phyloP scores from a whole-genome alignment of 1,140 invertebrate genomes.

The Xylocopa sonorina region DNA sequence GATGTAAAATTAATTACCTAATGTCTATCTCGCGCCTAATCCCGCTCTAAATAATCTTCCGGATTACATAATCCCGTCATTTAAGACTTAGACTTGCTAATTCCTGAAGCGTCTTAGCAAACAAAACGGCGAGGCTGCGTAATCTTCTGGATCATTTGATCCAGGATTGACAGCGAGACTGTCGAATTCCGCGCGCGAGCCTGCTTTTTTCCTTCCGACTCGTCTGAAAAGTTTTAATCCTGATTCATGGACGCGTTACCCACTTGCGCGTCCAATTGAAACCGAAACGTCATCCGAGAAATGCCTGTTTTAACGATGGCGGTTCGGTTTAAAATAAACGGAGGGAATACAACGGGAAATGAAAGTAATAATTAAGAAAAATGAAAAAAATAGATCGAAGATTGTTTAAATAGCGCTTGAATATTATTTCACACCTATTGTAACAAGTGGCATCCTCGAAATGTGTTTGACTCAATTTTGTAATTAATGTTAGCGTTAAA shows the following conservation, averaged over 20 bases:
- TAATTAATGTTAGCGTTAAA: no score
- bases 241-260: neutral
- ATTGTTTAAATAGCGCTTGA: no score
- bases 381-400: no score
- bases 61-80: conserved; percentile 68
- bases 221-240: neutral
- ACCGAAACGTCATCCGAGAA: no score
- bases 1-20: conserved; percentile 59
- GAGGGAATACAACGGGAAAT: no score
- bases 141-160: conserved; percentile 65
- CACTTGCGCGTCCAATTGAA: no score
- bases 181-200: conserved; percentile 3
- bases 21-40: conserved; percentile 61
- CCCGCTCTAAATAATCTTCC: conserved; percentile 59
- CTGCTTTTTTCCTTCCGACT: neutral
- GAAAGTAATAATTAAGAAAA: no score
- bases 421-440: no score
- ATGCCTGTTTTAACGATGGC: no score
- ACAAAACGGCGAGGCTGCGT: conserved; percentile 64
- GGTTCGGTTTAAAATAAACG: no score
- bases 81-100: conserved; percentile 66
- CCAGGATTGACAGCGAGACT: conserved; percentile 49
- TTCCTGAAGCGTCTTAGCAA: conserved; percentile 60
- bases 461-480: no score
- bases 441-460: no score